Evolutionary conservation across 2,888 invertebrate genomes (phyloP).

Genomic region (Lycaena phlaeas): DNA sequence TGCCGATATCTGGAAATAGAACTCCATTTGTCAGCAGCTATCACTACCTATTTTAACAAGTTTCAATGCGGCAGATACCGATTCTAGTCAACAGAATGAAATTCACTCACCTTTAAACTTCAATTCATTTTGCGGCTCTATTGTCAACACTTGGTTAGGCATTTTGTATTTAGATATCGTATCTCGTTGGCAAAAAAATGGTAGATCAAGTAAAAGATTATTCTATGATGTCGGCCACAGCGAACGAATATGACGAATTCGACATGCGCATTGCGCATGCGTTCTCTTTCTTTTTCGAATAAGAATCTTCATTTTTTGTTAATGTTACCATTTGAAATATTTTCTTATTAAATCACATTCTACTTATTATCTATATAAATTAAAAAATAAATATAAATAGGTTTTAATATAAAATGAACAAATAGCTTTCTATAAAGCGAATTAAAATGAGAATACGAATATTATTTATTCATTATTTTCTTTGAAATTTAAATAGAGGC

Average conservation of each 20-base stretch:
- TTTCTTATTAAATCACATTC: too few relatives aligned
- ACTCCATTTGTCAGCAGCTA: slow-evolving; percentile 70
- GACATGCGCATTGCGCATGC: slow-evolving; percentile 41
- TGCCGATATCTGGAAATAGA: slow-evolving; percentile 71
- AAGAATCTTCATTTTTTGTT: slow-evolving; percentile 13
- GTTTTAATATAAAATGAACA: too few relatives aligned
- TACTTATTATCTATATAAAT: too few relatives aligned
- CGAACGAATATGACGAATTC: slow-evolving; percentile 50
- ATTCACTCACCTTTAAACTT: slow-evolving; percentile 87
- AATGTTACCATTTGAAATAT: slow-evolving; percentile 12
- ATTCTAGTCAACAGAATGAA: slow-evolving; percentile 27
- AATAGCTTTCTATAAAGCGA: too few relatives aligned
- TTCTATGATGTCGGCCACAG: slow-evolving; percentile 53
- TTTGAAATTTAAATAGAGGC: too few relatives aligned
- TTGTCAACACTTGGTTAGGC: slow-evolving; percentile 85
- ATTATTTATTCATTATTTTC: too few relatives aligned
- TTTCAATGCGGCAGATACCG: slow-evolving; percentile 43
- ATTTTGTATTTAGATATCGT: slow-evolving; percentile 67
- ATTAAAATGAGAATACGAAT: too few relatives aligned
- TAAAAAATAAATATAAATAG: too few relatives aligned
- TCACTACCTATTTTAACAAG: slow-evolving; percentile 52
- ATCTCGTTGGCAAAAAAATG: slow-evolving; percentile 51
- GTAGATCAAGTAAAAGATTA: slow-evolving; percentile 42
- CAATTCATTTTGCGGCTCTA: slow-evolving; percentile 91
- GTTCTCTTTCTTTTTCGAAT: slow-evolving; percentile 22